A percentile compares a stretch with the other conserved stretches of the same genome.
Evolutionary conservation across 1,140 invertebrate species (phyloP).

Genomic region (Drosophila tristis): DNA sequence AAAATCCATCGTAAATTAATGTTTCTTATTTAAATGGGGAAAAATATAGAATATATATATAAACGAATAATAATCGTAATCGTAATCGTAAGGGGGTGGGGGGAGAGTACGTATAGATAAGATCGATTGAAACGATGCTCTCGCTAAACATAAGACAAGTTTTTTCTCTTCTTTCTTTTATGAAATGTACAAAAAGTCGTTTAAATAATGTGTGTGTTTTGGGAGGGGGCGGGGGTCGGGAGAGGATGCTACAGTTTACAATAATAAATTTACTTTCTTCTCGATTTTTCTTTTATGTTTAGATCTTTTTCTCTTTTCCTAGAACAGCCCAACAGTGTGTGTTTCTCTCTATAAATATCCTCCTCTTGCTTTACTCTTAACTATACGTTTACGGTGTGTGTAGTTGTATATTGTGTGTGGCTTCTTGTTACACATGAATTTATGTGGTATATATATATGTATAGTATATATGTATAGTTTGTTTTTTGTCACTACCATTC

Average conservation of each 20-base stretch:
- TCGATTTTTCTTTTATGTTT: conserved; percentile 25
- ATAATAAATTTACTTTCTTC: conserved; percentile 46
- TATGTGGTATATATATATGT: neutral
- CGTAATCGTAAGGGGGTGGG: conserved; percentile 14
- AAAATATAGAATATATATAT: conserved; percentile 35
- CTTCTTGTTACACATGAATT: neutral
- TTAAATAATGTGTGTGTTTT: conserved; percentile 53
- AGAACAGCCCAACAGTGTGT: conserved; percentile 81
- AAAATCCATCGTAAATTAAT: conserved; percentile 60
- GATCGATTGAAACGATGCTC: conserved; percentile 48
- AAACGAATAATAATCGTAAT: conserved; percentile 40
- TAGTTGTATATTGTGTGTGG: conserved; percentile 23
- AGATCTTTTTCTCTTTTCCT: conserved; percentile 62
- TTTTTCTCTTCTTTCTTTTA: conserved; percentile 36
- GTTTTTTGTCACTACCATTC: conserved; percentile 23
- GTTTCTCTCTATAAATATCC: conserved; percentile 20
- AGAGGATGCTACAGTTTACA: conserved; percentile 31
- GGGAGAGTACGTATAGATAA: conserved; percentile 20
- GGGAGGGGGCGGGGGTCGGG: too few relatives aligned
- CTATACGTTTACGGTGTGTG: conserved; percentile 36
- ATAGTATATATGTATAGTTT: conserved; percentile 10
- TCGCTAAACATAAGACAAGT: conserved; percentile 31
- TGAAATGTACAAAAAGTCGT: conserved; percentile 74
- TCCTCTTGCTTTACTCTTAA: conserved; percentile 34
- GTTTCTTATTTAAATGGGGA: conserved; percentile 54